Evolutionary conservation across 2,113 vertebrate species (phyloP).

Genomic region (Alethe diademata): DNA sequence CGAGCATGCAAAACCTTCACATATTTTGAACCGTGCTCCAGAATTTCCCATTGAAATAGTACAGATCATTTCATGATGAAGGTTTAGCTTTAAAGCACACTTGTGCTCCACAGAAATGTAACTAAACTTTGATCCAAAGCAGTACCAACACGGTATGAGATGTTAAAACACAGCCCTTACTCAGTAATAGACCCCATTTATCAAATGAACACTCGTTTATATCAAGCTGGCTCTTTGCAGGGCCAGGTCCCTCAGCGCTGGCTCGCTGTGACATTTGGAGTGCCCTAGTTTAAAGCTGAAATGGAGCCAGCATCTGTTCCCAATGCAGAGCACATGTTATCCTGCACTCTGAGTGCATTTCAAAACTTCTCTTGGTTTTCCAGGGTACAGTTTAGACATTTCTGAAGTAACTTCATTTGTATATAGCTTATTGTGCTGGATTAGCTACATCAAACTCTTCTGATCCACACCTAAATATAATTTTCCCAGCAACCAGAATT

Average conservation of each 20-base stretch:
- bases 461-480: rapidly evolving
- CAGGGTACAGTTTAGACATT: background rate
- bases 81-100: background rate
- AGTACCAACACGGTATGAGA: background rate
- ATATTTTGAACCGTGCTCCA: background rate
- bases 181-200: conserved; percentile 19
- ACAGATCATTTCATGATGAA: background rate
- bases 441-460: background rate
- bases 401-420: background rate
- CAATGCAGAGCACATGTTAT: conserved; percentile 23
- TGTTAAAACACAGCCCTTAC: background rate
- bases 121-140: background rate
- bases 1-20: background rate
- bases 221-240: conserved; percentile 1
- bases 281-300: conserved; percentile 63
- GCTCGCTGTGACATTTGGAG: conserved; percentile 60
- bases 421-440: background rate
- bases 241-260: conserved; percentile 22
- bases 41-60: background rate
- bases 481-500: background rate
- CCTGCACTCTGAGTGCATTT: background rate
- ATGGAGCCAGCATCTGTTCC: conserved; percentile 41
- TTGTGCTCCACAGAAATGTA: background rate
- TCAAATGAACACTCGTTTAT: conserved; percentile 30
- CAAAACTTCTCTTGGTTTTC: background rate